Evolutionary conservation across 2,113 vertebrate species (phyloP).

Genomic region (Corydoras maculifer): DNA sequence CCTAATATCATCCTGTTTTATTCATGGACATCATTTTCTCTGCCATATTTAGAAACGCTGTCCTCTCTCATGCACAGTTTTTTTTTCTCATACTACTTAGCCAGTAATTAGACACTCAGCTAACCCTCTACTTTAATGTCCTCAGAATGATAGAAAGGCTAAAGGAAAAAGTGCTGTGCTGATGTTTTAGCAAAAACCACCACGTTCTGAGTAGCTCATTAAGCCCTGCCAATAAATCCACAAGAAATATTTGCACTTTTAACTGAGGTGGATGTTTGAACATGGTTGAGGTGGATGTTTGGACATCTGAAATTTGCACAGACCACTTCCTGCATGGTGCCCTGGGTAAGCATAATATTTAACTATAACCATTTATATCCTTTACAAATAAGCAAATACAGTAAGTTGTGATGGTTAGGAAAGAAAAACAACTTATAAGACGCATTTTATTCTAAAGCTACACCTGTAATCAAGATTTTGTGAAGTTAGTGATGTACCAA

Average conservation of each 20-base stretch:
- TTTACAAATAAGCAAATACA: no score
- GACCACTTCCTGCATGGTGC: conserved; percentile 26
- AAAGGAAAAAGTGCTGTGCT: conserved; percentile 8
- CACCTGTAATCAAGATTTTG: no score
- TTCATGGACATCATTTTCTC: conserved; percentile 6
- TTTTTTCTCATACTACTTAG: conserved; percentile 27
- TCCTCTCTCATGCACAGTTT: background rate
- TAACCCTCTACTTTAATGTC: conserved; percentile 13
- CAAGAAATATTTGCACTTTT: conserved; percentile 24
- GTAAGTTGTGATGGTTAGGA: no score
- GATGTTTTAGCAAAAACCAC: conserved; percentile 29
- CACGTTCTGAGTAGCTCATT: conserved; percentile 19
- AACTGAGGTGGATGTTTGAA: conserved; percentile 24
- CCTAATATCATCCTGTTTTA: conserved; percentile 4
- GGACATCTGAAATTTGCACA: conserved; percentile 15
- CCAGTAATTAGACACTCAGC: conserved; percentile 15
- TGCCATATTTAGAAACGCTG: conserved; percentile 17
- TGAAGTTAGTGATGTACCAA: no score
- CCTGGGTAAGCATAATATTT: conserved; percentile 20
- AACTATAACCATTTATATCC: background rate
- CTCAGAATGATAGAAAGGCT: conserved; percentile 1
- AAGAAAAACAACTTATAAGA: no score
- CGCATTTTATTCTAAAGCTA: no score
- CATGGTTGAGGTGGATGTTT: no score
- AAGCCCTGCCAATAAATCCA: conserved; percentile 28